phyloP scores from a whole-genome alignment of 2,797 vertebrate genomes.

The Spinibarbus caldwelli region DNA sequence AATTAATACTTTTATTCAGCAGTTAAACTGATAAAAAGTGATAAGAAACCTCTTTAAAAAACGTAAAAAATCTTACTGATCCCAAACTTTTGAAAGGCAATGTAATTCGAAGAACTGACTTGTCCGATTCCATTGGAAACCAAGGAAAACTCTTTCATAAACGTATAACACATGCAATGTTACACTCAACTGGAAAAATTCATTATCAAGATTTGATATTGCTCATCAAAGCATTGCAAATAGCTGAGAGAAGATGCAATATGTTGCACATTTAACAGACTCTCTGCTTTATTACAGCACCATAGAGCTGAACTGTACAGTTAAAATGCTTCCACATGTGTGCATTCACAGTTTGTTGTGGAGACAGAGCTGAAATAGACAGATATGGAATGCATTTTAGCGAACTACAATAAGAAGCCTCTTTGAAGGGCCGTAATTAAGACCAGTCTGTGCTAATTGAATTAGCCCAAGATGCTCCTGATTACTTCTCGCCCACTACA shows the following conservation, averaged over 20 bases:
- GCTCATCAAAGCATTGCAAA: slow-evolving; percentile 54
- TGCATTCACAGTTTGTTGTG: slow-evolving; percentile 58
- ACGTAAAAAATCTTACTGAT: not conserved
- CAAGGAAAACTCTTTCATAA: slow-evolving; percentile 55
- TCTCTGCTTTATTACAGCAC: slow-evolving; percentile 57
- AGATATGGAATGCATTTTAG: slow-evolving; percentile 56
- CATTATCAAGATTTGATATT: slow-evolving; percentile 52
- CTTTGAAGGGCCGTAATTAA: slow-evolving; percentile 59
- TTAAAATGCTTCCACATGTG: slow-evolving; percentile 67
- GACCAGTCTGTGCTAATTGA: slow-evolving; percentile 53
- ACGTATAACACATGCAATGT: slow-evolving; percentile 46
- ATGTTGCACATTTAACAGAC: slow-evolving; percentile 59
- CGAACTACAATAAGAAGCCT: slow-evolving; percentile 39
- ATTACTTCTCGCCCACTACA: slow-evolving; percentile 58
- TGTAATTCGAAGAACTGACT: not conserved
- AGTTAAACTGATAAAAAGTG: no score
- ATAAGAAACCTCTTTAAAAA: not conserved
- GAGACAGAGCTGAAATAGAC: slow-evolving; percentile 57
- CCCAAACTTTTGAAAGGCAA: not conserved
- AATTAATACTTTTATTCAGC: not conserved
- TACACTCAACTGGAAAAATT: slow-evolving; percentile 26
- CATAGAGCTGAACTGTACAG: slow-evolving; percentile 54
- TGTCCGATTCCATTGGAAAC: slow-evolving; percentile 11
- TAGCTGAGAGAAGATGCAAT: slow-evolving; percentile 47
- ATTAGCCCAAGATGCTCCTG: slow-evolving; percentile 57